Conservation (phyloP, 2,797 vertebrate species). For the Arctocebus calabarensis region DNA sequence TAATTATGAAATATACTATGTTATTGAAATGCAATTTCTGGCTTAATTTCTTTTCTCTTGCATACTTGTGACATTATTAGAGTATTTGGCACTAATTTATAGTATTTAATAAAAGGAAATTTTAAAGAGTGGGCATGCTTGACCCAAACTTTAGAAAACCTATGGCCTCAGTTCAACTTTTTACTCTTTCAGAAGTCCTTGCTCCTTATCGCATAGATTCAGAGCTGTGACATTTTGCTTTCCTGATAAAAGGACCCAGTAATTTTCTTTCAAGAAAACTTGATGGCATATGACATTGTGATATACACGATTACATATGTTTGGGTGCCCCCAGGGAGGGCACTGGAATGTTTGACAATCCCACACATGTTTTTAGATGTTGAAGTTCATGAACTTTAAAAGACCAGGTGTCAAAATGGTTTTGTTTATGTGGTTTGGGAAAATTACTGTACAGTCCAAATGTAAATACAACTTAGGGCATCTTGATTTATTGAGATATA, state of each 20-base stretch:
- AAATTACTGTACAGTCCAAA: conserved; percentile 59
- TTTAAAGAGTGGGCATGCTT: neutral
- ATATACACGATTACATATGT: conserved; percentile 64
- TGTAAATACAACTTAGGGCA: conserved; percentile 61
- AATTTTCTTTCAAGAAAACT: conserved; percentile 59
- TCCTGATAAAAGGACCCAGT: conserved; percentile 42
- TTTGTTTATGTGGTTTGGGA: conserved; percentile 63
- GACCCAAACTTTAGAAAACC: neutral
- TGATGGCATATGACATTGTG: conserved; percentile 64
- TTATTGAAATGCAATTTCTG: neutral
- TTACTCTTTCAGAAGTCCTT: neutral
- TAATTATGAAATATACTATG: neutral
- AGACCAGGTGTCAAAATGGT: conserved; percentile 75
- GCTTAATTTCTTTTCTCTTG: neutral
- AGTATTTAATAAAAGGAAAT: neutral
- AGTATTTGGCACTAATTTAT: neutral
- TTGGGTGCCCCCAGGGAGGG: conserved; percentile 49
- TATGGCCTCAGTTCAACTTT: neutral
- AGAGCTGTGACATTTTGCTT: conserved; percentile 33
- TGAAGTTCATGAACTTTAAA: conserved; percentile 81
- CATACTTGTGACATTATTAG: neutral
- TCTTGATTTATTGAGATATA: conserved; percentile 59
- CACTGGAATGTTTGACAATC: conserved; percentile 73
- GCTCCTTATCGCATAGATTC: neutral
- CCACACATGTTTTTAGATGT: conserved; percentile 70